These are phyloP conservation scores for Sebastes nivosus DNA, from an alignment of 2,797 vertebrate species.

Conservation along the genomic window DNA sequence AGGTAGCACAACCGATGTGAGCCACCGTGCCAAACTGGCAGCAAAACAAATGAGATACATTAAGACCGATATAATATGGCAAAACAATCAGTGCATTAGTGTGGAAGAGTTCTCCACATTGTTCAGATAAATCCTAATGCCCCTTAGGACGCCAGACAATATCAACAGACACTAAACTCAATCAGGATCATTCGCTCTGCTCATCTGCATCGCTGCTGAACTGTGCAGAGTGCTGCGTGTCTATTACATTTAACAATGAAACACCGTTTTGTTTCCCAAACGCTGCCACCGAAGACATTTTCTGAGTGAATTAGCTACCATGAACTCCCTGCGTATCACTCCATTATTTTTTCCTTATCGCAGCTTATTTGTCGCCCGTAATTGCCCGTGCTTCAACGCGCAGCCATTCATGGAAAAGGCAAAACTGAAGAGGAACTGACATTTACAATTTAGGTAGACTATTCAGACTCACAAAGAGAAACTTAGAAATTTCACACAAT, in stretches of 20 bases:
- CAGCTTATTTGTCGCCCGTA: conserved; percentile 14
- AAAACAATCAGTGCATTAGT: background rate
- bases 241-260: conserved; percentile 18
- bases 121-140: background rate
- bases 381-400: conserved; percentile 24
- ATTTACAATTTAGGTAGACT: conserved; percentile 16
- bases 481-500: background rate
- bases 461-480: conserved; percentile 8
- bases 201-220: background rate
- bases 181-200: conserved; percentile 12
- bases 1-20: background rate
- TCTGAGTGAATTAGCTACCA: conserved; percentile 15
- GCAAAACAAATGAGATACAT: background rate
- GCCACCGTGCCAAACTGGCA: background rate
- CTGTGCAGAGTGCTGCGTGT: background rate
- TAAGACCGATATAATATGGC: background rate
- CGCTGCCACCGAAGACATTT: conserved; percentile 9
- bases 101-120: background rate
- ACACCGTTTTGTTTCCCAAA: conserved; percentile 7
- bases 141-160: background rate
- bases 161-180: conserved; percentile 13
- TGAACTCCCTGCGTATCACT: conserved; percentile 15
- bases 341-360: background rate
- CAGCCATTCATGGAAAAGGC: conserved; percentile 4
- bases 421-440: conserved; percentile 20